These are phyloP conservation scores for Phaethornis superciliosus DNA, from an alignment of 2,113 vertebrate species.

Conservation along the genomic window DNA sequence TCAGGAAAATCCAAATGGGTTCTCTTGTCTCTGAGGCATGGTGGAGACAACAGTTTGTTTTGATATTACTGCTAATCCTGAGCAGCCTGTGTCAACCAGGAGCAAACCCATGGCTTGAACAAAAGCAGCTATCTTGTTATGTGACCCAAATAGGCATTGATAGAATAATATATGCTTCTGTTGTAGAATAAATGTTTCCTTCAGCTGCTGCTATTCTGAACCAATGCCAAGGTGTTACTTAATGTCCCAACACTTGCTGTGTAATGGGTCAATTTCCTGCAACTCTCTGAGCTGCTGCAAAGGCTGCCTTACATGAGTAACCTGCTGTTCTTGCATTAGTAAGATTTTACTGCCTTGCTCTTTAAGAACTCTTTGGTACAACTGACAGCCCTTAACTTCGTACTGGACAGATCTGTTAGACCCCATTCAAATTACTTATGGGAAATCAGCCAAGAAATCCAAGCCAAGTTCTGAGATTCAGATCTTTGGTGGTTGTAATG, in stretches of 20 bases:
- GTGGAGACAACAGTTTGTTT: background rate
- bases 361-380: background rate
- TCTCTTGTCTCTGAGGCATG: background rate
- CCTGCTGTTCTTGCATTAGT: background rate
- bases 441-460: background rate
- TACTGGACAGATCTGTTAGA: background rate
- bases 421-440: background rate
- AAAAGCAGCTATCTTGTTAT: background rate
- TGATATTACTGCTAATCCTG: background rate
- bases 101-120: background rate
- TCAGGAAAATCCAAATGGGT: background rate
- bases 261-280: background rate
- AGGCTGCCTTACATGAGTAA: background rate
- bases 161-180: background rate
- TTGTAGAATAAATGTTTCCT: background rate
- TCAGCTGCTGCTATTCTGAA: background rate
- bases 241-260: background rate
- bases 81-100: background rate
- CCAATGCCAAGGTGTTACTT: background rate
- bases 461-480: background rate
- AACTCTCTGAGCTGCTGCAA: background rate
- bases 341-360: background rate
- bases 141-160: background rate
- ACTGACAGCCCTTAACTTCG: background rate
- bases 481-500: background rate